Percentiles rank a stretch among this genome's conserved stretches.
These are phyloP conservation scores for Aspidapion aeneum DNA, from an alignment of 2,888 invertebrate genomes.

Conservation along the genomic window DNA sequence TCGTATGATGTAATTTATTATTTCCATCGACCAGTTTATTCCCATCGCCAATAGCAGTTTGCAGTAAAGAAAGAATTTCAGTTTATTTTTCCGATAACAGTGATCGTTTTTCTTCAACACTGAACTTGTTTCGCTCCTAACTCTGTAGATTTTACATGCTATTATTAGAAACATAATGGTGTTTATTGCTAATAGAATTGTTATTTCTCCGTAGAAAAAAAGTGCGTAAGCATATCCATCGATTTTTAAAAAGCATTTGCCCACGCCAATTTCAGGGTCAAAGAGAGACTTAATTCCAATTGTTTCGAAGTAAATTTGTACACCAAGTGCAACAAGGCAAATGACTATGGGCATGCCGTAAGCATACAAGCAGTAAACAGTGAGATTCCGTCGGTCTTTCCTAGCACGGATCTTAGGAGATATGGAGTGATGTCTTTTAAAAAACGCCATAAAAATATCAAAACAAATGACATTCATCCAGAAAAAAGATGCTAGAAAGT, in stretches of 20 bases:
- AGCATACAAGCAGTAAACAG: background rate
- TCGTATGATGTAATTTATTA: constrained; percentile 64
- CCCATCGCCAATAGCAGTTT: constrained; percentile 85
- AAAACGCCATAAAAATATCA: constrained; percentile 56
- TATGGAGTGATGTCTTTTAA: background rate
- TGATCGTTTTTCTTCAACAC: background rate
- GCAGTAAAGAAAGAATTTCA: constrained; percentile 72
- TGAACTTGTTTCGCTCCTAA: background rate
- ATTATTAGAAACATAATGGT: background rate
- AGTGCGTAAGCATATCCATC: background rate
- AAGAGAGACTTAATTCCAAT: background rate
- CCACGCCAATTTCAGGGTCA: background rate
- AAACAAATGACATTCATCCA: constrained; percentile 87
- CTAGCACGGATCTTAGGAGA: background rate
- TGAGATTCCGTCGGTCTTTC: background rate
- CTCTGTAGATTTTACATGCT: background rate
- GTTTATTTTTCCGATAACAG: background rate
- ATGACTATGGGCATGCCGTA: background rate
- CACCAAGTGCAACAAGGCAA: background rate
- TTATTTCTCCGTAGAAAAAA: background rate
- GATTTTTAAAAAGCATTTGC: background rate
- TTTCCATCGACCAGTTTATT: constrained; percentile 77
- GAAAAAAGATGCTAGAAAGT: constrained; percentile 78
- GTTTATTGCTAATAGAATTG: background rate
- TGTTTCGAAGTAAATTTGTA: background rate